Conservation (phyloP, 23 tunicate species). For the Oikopleura albicans region DNA sequence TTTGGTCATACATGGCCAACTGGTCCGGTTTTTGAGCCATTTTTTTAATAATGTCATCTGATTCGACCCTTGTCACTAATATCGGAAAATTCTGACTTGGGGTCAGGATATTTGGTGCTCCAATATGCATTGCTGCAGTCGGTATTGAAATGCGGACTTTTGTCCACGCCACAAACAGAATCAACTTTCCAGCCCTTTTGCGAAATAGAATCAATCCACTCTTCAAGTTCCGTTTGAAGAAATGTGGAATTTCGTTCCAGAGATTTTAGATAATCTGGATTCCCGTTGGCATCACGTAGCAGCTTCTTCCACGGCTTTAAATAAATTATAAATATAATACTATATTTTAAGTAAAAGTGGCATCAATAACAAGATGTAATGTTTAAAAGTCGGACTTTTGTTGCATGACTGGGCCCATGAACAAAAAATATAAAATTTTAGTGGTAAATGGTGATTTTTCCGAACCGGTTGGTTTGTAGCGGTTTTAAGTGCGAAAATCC, state of each 20-base stretch:
- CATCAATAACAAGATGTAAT: no score
- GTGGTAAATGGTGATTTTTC: no score
- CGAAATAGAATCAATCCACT: slow-evolving; percentile 49
- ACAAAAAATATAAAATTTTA: no score
- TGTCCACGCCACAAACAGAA: slow-evolving; percentile 23
- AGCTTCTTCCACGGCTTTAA: background rate
- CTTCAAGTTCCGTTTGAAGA: slow-evolving; percentile 27
- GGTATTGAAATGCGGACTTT: background rate
- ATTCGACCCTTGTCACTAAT: slow-evolving; percentile 59
- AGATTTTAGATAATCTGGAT: background rate
- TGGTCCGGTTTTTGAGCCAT: no score
- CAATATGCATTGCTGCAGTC: slow-evolving; percentile 33
- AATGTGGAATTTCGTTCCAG: background rate
- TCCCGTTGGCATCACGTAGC: background rate
- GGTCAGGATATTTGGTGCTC: slow-evolving; percentile 83
- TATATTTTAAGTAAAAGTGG: no score
- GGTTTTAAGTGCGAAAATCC: no score
- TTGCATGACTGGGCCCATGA: no score
- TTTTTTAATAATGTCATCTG: no score
- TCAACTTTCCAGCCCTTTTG: slow-evolving; percentile 32
- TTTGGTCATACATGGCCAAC: no score
- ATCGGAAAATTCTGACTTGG: slow-evolving; percentile 45
- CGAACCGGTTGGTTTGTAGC: no score
- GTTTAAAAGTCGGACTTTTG: no score
- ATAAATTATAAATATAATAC: no score